Percentiles rank a stretch among this genome's conserved stretches.
These are phyloP conservation scores for Xestia rhomboidea DNA, from an alignment of 2,888 invertebrate species.

Conservation along the genomic window DNA sequence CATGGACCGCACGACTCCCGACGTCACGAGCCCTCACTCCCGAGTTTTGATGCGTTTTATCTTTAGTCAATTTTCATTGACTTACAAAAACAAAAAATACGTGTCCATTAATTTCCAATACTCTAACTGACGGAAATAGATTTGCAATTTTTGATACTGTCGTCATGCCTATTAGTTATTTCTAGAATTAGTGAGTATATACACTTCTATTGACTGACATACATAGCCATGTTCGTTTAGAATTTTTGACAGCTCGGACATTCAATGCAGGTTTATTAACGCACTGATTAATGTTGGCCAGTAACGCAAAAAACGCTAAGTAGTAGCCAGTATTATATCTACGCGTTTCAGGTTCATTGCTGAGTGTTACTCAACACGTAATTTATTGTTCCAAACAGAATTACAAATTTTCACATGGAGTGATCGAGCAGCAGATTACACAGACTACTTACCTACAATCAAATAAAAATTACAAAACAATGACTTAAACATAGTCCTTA, in stretches of 20 bases:
- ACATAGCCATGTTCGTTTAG: not conserved
- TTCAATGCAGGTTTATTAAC: conserved; percentile 14
- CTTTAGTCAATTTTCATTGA: no score
- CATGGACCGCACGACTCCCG: no score
- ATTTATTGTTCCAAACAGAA: conserved; percentile 26
- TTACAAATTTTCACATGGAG: conserved; percentile 47
- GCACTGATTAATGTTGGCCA: conserved; percentile 11
- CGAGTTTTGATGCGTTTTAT: no score
- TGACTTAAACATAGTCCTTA: conserved; percentile 43
- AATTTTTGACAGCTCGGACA: conserved; percentile 26
- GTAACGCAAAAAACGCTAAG: conserved; percentile 14
- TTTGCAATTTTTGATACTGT: no score
- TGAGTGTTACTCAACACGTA: conserved; percentile 18
- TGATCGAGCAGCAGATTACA: conserved; percentile 40
- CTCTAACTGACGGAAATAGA: no score
- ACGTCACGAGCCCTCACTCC: no score
- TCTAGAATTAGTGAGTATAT: not conserved
- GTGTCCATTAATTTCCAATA: no score
- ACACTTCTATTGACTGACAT: conserved; percentile 8
- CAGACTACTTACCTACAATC: conserved; percentile 35
- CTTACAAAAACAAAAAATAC: no score
- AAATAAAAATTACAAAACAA: conserved; percentile 52
- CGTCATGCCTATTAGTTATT: no score
- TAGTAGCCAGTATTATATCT: not conserved
- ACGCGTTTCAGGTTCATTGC: conserved; percentile 21